These are phyloP conservation scores for Fragum whitleyi DNA, from an alignment of 2,888 invertebrate species.

Conservation along the genomic window DNA sequence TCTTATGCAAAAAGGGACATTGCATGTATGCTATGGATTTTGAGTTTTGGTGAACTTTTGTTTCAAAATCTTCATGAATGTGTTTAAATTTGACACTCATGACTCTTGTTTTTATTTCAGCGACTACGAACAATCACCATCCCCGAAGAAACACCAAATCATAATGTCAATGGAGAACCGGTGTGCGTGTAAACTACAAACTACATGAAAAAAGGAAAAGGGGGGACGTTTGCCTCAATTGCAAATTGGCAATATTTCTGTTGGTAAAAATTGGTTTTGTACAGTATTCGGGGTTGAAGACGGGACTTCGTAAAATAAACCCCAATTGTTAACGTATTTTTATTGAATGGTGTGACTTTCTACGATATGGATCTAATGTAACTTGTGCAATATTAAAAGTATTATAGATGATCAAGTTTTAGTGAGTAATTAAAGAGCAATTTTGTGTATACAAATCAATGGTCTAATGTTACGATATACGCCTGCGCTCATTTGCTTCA, in stretches of 20 bases:
- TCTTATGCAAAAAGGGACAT: too few species aligned
- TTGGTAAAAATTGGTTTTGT: not conserved
- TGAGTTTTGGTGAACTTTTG: too few species aligned
- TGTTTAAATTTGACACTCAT: too few species aligned
- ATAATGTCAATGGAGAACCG: conserved; percentile 67
- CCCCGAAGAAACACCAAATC: conserved; percentile 75
- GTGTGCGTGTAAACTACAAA: conserved; percentile 57
- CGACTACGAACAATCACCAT: conserved; percentile 75
- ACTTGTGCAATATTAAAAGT: not conserved
- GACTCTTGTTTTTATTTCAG: conserved; percentile 69
- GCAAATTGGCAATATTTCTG: not conserved
- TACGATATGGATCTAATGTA: not conserved
- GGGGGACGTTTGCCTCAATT: not conserved
- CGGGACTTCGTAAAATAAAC: not conserved
- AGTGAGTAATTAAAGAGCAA: too few species aligned
- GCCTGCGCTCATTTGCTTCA: too few species aligned
- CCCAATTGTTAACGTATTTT: not conserved
- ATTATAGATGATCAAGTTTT: too few species aligned
- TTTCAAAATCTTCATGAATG: too few species aligned
- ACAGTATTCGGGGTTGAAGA: not conserved
- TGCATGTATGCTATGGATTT: too few species aligned
- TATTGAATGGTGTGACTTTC: not conserved
- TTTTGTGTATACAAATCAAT: too few species aligned
- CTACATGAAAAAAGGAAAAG: not conserved
- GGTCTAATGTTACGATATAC: too few species aligned